A percentile compares a stretch with the other conserved stretches of the same genome.
phyloP scores from a whole-genome alignment of 2,888 invertebrate genomes.

The Uloborus plumipes region DNA sequence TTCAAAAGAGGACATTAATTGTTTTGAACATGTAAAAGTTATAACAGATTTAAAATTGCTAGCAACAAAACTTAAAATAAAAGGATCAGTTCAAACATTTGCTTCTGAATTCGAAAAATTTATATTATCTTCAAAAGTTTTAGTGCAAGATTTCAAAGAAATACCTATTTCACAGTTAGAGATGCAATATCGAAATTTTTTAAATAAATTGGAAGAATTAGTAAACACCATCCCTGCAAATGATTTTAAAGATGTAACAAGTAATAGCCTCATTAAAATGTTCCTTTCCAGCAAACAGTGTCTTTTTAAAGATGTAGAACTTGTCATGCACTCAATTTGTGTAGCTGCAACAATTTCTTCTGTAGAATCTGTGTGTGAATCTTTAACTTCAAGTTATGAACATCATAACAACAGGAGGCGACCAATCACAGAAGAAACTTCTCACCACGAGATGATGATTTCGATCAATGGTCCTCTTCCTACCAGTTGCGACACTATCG shows the following conservation, averaged over 20 bases:
- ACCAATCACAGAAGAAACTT: conserved; percentile 13
- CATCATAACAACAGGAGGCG: too few species aligned
- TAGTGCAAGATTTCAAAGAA: neutral
- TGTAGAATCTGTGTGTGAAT: conserved; percentile 6
- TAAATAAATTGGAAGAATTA: neutral
- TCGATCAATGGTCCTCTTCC: neutral
- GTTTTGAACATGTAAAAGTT: neutral
- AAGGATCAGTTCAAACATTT: neutral
- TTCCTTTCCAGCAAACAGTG: too few species aligned
- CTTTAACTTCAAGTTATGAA: conserved; percentile 9
- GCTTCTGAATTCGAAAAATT: neutral
- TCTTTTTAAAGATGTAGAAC: neutral
- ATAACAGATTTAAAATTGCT: neutral
- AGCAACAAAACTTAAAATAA: neutral
- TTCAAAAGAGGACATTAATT: neutral
- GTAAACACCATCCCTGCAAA: neutral
- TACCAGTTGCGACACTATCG: neutral
- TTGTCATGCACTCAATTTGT: neutral
- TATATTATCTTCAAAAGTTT: neutral
- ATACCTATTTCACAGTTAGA: neutral
- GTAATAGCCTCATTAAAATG: neutral
- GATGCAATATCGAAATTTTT: too few species aligned
- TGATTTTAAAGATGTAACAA: neutral
- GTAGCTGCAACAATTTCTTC: neutral
- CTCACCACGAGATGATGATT: conserved; percentile 10